Base-by-base conservation (phyloP, 2,888 invertebrate genomes). In the Micoletzkya japonica region DNA sequence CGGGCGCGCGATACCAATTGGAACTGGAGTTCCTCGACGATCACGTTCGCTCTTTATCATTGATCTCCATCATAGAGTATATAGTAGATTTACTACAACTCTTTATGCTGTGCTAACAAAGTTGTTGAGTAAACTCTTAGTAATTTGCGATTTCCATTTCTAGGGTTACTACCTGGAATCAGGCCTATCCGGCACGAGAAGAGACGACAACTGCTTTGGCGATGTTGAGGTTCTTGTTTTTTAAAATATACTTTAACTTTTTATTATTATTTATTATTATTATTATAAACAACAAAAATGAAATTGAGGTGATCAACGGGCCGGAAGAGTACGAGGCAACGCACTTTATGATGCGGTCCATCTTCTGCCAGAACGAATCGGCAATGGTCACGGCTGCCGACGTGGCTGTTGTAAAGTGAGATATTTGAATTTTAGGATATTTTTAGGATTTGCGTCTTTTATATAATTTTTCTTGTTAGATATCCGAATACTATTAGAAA, bases 301-400 rank as follows among this genome's bases (percentile, higher is more conserved):
- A n/a, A 10, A 37, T 72, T 64, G 67, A 75, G 72, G 32, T 77
- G 17, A 37, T 72, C 44, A 71, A 77, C 58, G 75, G 39, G 20
- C 54, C 66, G 2, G 50, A 36, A 44, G 39, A 69, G 34, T 36
- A 69, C 20, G 64, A 70, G 10, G 10, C 34, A 6, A 37, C 71
- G 4, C 61, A 63, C 24, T 57, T 59, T 44, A 28, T 64, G 4
- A 56, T 49, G 10, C 60, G 58, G 10, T 58, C 60, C 7, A 60
- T 63, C 26, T 79, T 83, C 79, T 83, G 83, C 70, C 49, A 72
- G 36, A 78, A 80, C 28, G 54, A 66, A 1, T 74, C 79, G 7
- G 52, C 57, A 0, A 79, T 76, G 64, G 60, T 75, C 36, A 74
- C 80, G 30, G 69, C 74, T 4, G 50, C 78, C 14, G 77, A 81